Base-by-base conservation (phyloP, 92 coral and sea anemone species). In the Porites lobata region DNA sequence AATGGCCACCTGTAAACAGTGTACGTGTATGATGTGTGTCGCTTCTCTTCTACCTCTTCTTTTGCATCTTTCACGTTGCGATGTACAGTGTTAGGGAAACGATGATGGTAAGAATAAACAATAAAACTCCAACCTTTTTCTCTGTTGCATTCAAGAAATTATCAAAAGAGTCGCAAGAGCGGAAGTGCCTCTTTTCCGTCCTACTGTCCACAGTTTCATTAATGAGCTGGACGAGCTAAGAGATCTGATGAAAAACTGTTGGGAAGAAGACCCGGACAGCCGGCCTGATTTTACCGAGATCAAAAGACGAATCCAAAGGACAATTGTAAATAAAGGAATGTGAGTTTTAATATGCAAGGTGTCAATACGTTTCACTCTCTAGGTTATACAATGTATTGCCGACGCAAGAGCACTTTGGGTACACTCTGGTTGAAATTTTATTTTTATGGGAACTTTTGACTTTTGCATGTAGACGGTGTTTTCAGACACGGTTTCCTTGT, bases 101-200 rank as follows among this genome's bases (percentile, higher is more conserved):
- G 47, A 38, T 38, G 47, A 38, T 3, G 47, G 47, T 3, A 38
- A 38, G 47, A 38, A 38, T 38, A 0, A 38, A 38, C 6, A 38
- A 38, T 38, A 38, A 38, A 38, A 38, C 47, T 38, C 47, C 47
- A 38, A 38, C 47, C 47, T 38, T 4, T 38, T 38, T 38, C 47
- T 38, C 47, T 38, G 47, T 38, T 38, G 47, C 47, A 38, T 38
- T 38, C 47, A 75, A 96, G 99, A 96, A 13, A 92, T 95, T 20
- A 75, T 95, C 71, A 94, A 90, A 80, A 92, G 92, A 69, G 96
- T 96, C 50, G 76, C 86, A 56, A 80, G 80, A 8, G 80, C 79
- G 29, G 98, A 96, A 78, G 96, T 93, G 53, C 99, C 99, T 9
- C 89, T 94, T 19, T 96, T 93, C 71, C 93, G 99, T 9, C 99